Conservation (phyloP, 2,888 invertebrate genomes). For the Pyralis farinalis region DNA sequence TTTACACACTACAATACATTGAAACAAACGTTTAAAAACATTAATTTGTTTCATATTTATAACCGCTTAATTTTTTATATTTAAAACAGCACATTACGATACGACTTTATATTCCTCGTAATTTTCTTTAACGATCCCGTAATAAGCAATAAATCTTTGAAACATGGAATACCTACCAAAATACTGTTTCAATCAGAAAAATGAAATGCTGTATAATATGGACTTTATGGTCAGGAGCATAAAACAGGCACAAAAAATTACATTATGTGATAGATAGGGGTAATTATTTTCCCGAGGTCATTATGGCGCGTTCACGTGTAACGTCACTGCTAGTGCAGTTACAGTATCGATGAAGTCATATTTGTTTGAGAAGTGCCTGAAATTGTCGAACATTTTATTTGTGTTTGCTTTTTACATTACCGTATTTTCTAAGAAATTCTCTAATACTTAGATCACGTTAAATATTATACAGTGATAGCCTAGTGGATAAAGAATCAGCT, state of each 20-base stretch:
- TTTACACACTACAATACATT: too few relatives aligned
- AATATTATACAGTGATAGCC: too few relatives aligned
- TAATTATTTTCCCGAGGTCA: conserved; percentile 62
- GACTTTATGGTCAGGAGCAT: conserved; percentile 15
- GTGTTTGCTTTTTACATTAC: too few relatives aligned
- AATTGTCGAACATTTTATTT: conserved; percentile 18
- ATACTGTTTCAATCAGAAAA: conserved; percentile 16
- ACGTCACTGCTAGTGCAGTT: conserved; percentile 17
- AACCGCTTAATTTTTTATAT: too few relatives aligned
- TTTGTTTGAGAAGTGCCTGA: too few relatives aligned
- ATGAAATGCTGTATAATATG: conserved; percentile 5
- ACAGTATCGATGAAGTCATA: too few relatives aligned
- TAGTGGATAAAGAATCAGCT: too few relatives aligned
- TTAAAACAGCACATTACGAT: too few relatives aligned
- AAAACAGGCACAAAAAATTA: conserved; percentile 25
- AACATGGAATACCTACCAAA: conserved; percentile 24
- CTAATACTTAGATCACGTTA: too few relatives aligned
- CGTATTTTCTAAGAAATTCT: too few relatives aligned
- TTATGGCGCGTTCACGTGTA: conserved; percentile 39
- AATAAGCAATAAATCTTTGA: conserved; percentile 37
- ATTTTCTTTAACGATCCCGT: conserved; percentile 36
- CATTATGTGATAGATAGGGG: conserved; percentile 39
- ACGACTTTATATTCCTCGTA: conserved; percentile 33
- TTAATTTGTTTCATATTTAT: too few relatives aligned
- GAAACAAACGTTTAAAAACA: too few relatives aligned